These are phyloP conservation scores for Diarsia rubi DNA, from an alignment of 2,888 invertebrate species.

Conservation along the genomic window DNA sequence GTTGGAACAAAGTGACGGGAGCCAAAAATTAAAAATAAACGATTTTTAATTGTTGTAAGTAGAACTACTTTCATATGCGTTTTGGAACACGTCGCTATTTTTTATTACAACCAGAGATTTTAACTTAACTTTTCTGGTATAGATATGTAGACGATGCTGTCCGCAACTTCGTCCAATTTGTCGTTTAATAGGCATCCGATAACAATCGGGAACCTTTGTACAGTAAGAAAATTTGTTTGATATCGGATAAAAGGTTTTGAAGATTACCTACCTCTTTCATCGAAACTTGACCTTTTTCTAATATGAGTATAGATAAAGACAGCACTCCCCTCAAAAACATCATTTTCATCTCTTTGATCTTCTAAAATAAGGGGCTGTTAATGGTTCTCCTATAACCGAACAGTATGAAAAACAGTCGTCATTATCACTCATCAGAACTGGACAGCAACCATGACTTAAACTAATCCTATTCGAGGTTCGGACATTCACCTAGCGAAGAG, in stretches of 20 bases:
- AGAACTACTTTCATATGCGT: no score
- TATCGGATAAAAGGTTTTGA: not conserved
- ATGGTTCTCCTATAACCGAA: not conserved
- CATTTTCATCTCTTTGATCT: not conserved
- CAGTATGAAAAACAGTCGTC: not conserved
- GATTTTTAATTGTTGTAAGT: no score
- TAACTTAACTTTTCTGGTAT: no score
- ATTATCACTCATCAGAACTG: not conserved
- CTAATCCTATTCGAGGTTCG: not conserved
- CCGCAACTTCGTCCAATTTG: not conserved
- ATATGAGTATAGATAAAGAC: not conserved
- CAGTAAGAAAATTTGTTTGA: not conserved
- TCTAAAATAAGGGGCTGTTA: not conserved
- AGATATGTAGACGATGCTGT: no score
- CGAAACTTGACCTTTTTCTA: not conserved
- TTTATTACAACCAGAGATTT: no score
- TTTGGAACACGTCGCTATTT: no score
- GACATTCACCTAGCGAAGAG: not conserved
- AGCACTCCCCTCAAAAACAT: not conserved
- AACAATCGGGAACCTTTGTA: not conserved
- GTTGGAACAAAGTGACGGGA: no score
- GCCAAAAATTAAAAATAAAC: no score
- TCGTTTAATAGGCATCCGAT: not conserved
- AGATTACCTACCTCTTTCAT: not conserved
- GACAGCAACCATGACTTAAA: not conserved